These are phyloP conservation scores for Drosophila pruinosa DNA, from an alignment of 1,140 invertebrate species.

Conservation along the genomic window DNA sequence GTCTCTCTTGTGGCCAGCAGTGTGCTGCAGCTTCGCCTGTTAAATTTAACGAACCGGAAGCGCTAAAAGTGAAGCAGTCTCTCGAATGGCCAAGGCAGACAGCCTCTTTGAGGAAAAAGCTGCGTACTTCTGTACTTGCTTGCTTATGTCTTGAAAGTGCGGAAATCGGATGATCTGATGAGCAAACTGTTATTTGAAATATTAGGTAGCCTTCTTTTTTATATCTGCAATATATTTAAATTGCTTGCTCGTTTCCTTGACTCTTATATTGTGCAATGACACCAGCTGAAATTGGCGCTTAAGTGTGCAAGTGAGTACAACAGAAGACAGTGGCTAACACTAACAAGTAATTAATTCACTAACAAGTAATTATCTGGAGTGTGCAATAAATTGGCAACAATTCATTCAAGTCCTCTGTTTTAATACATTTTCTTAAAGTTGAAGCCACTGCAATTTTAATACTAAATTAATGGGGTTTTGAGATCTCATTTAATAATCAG, in stretches of 20 bases:
- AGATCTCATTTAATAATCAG: not conserved
- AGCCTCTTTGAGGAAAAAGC: not conserved
- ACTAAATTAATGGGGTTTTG: no score
- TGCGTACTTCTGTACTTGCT: no score
- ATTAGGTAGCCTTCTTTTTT: constrained; percentile 11
- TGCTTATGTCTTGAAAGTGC: constrained; percentile 17
- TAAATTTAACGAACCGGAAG: constrained; percentile 76
- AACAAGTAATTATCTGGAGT: not conserved
- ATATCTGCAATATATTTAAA: constrained; percentile 1
- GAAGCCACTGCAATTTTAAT: no score
- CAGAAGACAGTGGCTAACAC: not conserved
- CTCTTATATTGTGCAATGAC: not conserved
- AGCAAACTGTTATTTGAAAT: constrained; percentile 25
- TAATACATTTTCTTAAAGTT: no score
- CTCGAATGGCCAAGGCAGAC: constrained; percentile 22
- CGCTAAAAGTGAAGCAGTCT: constrained; percentile 52
- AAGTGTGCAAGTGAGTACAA: not conserved
- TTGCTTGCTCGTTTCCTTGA: not conserved
- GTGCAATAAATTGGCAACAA: not conserved
- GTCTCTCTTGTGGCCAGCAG: constrained; percentile 30
- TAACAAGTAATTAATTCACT: not conserved
- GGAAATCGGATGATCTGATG: constrained; percentile 32
- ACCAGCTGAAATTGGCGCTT: not conserved
- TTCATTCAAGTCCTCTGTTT: no score
- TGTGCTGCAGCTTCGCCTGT: constrained; percentile 30